phyloP scores from a whole-genome alignment of 2,888 invertebrate genomes.

The Cephus runcator region DNA sequence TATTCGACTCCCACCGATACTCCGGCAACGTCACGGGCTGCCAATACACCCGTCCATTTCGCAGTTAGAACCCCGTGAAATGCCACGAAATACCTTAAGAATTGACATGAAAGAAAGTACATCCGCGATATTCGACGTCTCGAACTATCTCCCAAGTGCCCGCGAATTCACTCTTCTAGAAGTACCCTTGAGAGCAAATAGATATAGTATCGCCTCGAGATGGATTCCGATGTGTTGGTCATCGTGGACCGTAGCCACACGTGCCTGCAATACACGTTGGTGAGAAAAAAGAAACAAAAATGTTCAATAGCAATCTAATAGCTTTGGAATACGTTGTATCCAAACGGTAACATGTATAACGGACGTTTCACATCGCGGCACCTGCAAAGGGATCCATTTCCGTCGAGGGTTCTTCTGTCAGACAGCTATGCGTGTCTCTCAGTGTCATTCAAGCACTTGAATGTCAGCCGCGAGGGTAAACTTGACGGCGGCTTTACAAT shows the following conservation, averaged over 20 bases:
- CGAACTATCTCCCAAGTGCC: not conserved
- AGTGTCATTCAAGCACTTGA: constrained; percentile 38
- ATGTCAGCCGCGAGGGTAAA: constrained; percentile 32
- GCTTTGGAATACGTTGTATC: not conserved
- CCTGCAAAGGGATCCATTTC: not conserved
- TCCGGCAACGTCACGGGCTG: not conserved
- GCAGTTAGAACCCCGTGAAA: not conserved
- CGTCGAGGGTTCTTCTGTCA: not conserved
- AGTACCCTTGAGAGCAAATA: not conserved
- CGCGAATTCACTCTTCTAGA: not conserved
- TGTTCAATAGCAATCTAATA: not conserved
- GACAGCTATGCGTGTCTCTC: not conserved
- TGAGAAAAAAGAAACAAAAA: not conserved
- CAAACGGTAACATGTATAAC: not conserved
- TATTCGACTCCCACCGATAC: not conserved
- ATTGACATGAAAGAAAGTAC: not conserved
- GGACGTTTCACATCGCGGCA: not conserved
- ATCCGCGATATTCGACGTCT: not conserved
- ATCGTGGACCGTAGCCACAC: not conserved
- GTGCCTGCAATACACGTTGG: not conserved
- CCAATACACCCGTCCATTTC: not conserved
- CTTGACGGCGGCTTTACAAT: constrained; percentile 20
- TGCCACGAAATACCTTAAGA: not conserved
- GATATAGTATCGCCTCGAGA: not conserved
- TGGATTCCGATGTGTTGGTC: not conserved